These are phyloP conservation scores for Tenthredo notha DNA, from an alignment of 2,888 invertebrate species.

Conservation along the genomic window DNA sequence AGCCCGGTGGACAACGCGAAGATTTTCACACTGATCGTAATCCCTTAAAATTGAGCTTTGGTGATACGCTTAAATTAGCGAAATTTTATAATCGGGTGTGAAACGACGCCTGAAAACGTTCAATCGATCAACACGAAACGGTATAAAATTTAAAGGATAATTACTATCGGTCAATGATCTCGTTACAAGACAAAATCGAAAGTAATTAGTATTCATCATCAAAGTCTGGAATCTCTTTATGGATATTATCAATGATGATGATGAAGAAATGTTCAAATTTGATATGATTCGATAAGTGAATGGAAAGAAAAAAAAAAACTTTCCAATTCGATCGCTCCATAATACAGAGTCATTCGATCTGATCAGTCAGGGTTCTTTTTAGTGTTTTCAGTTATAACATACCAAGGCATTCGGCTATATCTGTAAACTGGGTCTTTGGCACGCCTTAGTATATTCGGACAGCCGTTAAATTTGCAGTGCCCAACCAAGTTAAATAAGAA, in stretches of 20 bases:
- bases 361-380: slow-evolving; percentile 39
- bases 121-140: background rate
- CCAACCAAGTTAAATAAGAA: slow-evolving; percentile 12
- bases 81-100: slow-evolving; percentile 3
- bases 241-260: background rate
- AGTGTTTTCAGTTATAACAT: slow-evolving; percentile 29
- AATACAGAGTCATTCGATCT: slow-evolving; percentile 37
- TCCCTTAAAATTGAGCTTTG: slow-evolving; percentile 27
- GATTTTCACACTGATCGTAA: slow-evolving; percentile 20
- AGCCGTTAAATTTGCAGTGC: slow-evolving; percentile 30
- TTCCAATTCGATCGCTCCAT: background rate
- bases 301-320: background rate
- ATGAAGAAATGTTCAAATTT: background rate
- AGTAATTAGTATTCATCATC: background rate
- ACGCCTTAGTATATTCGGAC: slow-evolving; percentile 39
- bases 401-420: slow-evolving; percentile 31
- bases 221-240: background rate
- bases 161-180: background rate
- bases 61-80: slow-evolving; percentile 48
- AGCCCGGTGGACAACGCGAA: slow-evolving; percentile 26
- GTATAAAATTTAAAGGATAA: slow-evolving; percentile 6
- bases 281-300: background rate
- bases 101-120: background rate
- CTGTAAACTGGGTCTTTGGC: slow-evolving; percentile 51
- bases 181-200: background rate